Conservation (phyloP, 2,888 invertebrate genomes). For the Orthonevra nobilis region DNA sequence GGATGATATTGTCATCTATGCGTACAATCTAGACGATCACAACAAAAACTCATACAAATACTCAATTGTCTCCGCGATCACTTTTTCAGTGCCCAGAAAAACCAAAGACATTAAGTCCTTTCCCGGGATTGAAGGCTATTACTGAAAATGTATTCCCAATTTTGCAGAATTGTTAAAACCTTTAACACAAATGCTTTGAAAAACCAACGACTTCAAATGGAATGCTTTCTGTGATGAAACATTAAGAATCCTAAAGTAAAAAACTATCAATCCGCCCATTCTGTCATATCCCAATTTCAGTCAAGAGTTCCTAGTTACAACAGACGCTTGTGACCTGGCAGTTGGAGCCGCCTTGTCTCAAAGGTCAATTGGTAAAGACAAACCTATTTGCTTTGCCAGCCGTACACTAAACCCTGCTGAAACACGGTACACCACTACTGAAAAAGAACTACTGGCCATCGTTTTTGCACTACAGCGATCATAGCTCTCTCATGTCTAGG, state of each 20-base stretch:
- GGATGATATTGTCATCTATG: not conserved
- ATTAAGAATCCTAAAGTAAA: not conserved
- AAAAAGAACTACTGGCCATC: not conserved
- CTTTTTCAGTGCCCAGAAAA: not conserved
- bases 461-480: too few species aligned
- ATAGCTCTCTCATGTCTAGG: not conserved
- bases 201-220: not conserved
- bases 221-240: not conserved
- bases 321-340: not conserved
- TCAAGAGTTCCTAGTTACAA: slow-evolving; percentile 1
- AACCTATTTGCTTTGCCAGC: not conserved
- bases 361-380: not conserved
- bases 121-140: too few species aligned
- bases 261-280: slow-evolving; percentile 8
- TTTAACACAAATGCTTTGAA: not conserved
- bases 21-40: not conserved
- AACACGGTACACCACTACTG: not conserved
- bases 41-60: not conserved
- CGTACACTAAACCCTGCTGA: not conserved
- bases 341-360: not conserved
- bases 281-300: slow-evolving; percentile 3
- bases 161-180: not conserved
- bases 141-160: not conserved
- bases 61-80: not conserved
- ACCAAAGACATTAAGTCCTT: not conserved